A percentile compares a stretch with the other conserved stretches of the same genome.
phyloP scores from a whole-genome alignment of 23 tunicate genomes.

The Halocynthia aurantium region DNA sequence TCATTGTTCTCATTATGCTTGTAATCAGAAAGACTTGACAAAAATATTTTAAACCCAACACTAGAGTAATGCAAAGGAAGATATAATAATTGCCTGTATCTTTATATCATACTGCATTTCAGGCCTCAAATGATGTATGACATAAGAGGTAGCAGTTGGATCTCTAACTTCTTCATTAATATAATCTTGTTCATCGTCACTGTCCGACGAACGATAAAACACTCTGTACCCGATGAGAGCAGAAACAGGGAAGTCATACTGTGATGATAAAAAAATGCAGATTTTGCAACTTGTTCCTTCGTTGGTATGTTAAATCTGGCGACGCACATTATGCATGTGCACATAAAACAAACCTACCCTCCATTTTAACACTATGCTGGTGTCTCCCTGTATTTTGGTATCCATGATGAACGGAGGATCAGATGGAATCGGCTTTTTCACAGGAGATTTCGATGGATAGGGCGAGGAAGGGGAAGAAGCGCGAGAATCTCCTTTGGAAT shows the following conservation, averaged over 20 bases:
- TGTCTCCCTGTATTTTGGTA: constrained; percentile 1
- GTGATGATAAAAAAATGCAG: neutral
- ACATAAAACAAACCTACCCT: neutral
- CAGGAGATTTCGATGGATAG: neutral
- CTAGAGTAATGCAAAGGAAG: too few relatives aligned
- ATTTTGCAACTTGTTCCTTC: neutral
- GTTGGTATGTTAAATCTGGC: too few relatives aligned
- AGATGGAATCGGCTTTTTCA: neutral
- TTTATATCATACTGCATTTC: constrained; percentile 23
- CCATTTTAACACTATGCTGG: constrained; percentile 12
- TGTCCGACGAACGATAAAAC: constrained; percentile 15
- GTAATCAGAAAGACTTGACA: too few relatives aligned
- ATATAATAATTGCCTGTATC: neutral
- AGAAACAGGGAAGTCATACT: constrained; percentile 2
- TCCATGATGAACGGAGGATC: constrained; percentile 1
- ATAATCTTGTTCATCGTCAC: constrained; percentile 19
- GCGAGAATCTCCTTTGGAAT: constrained; percentile 4
- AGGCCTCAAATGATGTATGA: constrained; percentile 2
- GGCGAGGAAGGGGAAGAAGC: constrained; percentile 8
- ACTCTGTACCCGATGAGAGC: constrained; percentile 1
- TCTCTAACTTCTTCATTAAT: neutral
- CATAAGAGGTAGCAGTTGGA: neutral
- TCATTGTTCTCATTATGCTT: too few relatives aligned
- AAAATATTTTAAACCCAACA: too few relatives aligned
- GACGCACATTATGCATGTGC: neutral